Evolutionary conservation across 2,888 invertebrate genomes (phyloP), one percentile per base, ranked within the genome.

Genomic region (Pachydiplax longipennis): DNA sequence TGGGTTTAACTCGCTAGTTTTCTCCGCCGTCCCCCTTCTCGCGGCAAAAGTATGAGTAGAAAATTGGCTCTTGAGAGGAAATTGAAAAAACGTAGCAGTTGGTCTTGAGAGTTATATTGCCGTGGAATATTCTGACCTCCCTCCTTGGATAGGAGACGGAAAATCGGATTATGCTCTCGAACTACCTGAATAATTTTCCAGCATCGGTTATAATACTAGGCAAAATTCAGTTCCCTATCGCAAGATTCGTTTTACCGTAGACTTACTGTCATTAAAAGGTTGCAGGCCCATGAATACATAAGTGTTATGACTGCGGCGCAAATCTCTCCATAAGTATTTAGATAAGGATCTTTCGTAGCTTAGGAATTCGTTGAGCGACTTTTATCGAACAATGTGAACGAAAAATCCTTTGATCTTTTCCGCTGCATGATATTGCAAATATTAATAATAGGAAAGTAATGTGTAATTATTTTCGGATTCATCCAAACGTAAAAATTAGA

Each of bases 61-160:
- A 87, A 87, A 87, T 87, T 87, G 87, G 87, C 37, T 61, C 87
- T 87, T 87, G 87, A 61, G 87, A 87, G 87, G 87, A 87, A 87
- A 87, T 87, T 87, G 87, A 87, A 87, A 87, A 87, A 87, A 35
- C 61, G 87, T 87, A 87, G 61, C 87, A 87, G 87, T 65, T 87
- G 87, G 87, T 87, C 87, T 87, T 87, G 87, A 87, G 61, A 87
- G 87, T 61, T 87, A 87, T 87, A 87, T 65, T 87, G 37, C 61
- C 87, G 61, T n/a, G 22, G 61, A 35, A 87, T 61, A 87, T 87
- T 87, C 58, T 87, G 87, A 87, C 87, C 61, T 35, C 87, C 61
- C 87, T 22, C 61, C 65, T 61, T 37, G 87, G 61, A 65, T 61
- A 61, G 87, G 13, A 87, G 61, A 87, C 37, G 61, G 65, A 37